Percentiles rank a stretch among this genome's conserved stretches.
These are phyloP conservation scores for Forbesichthys agassizii DNA, from an alignment of 2,113 vertebrate species.

Conservation along the genomic window DNA sequence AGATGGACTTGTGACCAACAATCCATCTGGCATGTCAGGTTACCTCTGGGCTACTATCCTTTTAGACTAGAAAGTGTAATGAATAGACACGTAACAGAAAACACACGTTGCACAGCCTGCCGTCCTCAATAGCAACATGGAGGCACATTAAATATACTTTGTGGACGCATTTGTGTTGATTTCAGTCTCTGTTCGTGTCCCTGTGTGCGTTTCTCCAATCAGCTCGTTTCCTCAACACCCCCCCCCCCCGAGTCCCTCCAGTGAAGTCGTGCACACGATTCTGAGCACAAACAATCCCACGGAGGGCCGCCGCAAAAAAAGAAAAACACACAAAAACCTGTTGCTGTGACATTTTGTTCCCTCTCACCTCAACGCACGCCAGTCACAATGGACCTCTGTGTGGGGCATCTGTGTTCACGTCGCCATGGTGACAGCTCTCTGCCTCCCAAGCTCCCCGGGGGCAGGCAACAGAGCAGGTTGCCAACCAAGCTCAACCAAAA, in stretches of 20 bases:
- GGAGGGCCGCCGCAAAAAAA: slow-evolving; percentile 71
- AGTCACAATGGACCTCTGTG: slow-evolving; percentile 77
- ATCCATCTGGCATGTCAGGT: too few relatives aligned
- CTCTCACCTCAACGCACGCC: slow-evolving; percentile 75
- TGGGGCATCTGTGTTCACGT: slow-evolving; percentile 75
- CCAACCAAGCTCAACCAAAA: slow-evolving; percentile 46
- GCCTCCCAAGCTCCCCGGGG: slow-evolving; percentile 70
- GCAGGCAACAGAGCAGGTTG: slow-evolving; percentile 56
- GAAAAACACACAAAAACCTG: slow-evolving; percentile 78
- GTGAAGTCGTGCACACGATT: slow-evolving; percentile 59
- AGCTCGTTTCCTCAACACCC: slow-evolving; percentile 32
- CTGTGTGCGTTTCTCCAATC: slow-evolving; percentile 36
- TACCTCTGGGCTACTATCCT: too few relatives aligned
- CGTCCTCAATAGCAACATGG: neutral
- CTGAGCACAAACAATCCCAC: slow-evolving; percentile 65
- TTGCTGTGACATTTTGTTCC: slow-evolving; percentile 83
- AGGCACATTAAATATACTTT: neutral
- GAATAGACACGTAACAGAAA: too few relatives aligned
- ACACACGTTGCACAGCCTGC: too few relatives aligned
- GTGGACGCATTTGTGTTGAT: slow-evolving; percentile 20
- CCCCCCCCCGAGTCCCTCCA: slow-evolving; percentile 30
- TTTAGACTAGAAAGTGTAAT: too few relatives aligned
- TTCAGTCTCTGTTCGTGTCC: slow-evolving; percentile 24
- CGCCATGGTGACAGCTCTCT: slow-evolving; percentile 80
- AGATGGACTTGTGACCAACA: too few relatives aligned